Base-by-base conservation (phyloP, 2,888 invertebrate species). In the Fragum fragum region DNA sequence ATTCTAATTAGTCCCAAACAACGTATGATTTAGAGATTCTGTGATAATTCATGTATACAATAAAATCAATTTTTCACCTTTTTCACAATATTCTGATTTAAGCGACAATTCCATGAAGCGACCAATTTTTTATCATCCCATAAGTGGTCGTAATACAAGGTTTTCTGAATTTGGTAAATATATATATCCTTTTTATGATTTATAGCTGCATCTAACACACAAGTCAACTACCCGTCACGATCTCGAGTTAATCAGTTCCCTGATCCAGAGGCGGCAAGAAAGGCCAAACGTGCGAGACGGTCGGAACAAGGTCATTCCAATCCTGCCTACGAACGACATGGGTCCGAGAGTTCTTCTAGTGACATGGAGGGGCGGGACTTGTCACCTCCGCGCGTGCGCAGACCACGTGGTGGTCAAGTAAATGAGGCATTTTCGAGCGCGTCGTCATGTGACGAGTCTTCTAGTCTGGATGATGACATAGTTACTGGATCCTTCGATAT, bases 321-420 rank as follows among this genome's bases (percentile, higher is more conserved):
- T 57, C 75, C 82, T 2, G 85, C 82, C 16, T 85, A 77, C 63
- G 28, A 61, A 7, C 76, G 85, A 18, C 73, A 82, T n/a, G 72
- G 78, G 21, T 85, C 85, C 0, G 85, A 85, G 21, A 76, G 72
- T 1, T 85, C 85, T 18, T 72, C 79, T 16, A 85, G 85, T 73
- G 85, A 85, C 52, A 71, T 71, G 32, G 85, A 82, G 9, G 79
- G 81, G n/a, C 71, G 85, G 28, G 85, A 85, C 66, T 36, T 85
- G 11, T 85, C 85, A 1, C 85, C 85, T 11, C 80, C 85, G 5
- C 80, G 85, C 28, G 85, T 82, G n/a, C 85, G 85, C 29, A 77
- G 76, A 29, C 52, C 80, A 26, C 79, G 82, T 70, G 82, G 82
- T 32, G 84, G 84, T 32, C 79, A 76, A 3, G 53, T 42, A n/a